Percentiles rank a stretch among this genome's conserved stretches.
These are phyloP conservation scores for Liodrosophila aerea DNA, from an alignment of 2,888 invertebrate species.

Conservation along the genomic window DNA sequence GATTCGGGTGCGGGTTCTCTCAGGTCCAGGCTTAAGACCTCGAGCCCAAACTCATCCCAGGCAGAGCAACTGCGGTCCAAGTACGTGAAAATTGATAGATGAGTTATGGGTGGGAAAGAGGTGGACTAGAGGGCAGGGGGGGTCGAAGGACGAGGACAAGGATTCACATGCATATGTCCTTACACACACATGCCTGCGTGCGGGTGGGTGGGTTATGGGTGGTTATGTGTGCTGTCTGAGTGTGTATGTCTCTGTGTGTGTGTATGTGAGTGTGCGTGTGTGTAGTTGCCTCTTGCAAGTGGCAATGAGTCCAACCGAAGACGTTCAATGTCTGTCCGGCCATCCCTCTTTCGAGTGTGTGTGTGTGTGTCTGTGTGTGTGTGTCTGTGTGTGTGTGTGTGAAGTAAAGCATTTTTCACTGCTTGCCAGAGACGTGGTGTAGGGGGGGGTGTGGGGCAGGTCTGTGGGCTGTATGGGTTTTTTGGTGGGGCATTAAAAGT, in stretches of 20 bases:
- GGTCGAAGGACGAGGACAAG: conserved; percentile 41
- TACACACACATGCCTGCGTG: conserved; percentile 38
- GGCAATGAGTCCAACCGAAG: conserved; percentile 75
- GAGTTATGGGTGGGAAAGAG: conserved; percentile 77
- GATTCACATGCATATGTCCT: conserved; percentile 75
- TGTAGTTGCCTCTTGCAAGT: conserved; percentile 72
- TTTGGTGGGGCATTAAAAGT: conserved; percentile 74
- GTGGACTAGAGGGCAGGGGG: neutral
- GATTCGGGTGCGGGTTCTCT: conserved; percentile 38
- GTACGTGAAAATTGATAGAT: conserved; percentile 82
- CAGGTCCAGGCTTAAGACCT: conserved; percentile 47
- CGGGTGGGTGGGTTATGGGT: conserved; percentile 19
- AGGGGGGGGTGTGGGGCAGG: neutral
- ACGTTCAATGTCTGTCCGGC: conserved; percentile 67
- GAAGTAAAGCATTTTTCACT: conserved; percentile 73
- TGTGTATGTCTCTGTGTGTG: conserved; percentile 28
- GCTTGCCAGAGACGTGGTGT: conserved; percentile 35
- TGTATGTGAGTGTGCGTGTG: conserved; percentile 46
- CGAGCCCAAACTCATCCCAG: conserved; percentile 31
- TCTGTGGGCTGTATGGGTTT: no score
- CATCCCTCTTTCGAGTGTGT: conserved; percentile 14
- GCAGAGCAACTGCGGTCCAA: conserved; percentile 66
- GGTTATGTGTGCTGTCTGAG: conserved; percentile 34
- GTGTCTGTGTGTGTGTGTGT: conserved; percentile 32
- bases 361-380: conserved; percentile 19